Evolutionary conservation across 2,888 invertebrate species (phyloP).

Genomic region (Rosalia funebris): DNA sequence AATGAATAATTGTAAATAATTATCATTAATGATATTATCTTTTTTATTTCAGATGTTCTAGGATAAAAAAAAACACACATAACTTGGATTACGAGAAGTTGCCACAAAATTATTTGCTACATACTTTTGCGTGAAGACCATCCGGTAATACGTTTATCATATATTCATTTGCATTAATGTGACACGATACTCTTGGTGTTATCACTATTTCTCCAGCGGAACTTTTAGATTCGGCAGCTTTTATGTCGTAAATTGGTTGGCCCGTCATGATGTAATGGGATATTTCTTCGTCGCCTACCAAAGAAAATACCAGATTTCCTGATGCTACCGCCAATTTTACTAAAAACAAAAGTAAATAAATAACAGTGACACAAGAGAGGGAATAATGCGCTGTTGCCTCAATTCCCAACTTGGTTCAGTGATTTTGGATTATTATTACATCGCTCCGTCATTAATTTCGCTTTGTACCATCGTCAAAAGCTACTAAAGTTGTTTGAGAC

Average conservation of each 20-base stretch:
- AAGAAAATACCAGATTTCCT: slow-evolving; percentile 69
- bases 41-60: no score
- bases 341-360: slow-evolving; percentile 30
- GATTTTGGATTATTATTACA: no score
- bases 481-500: no score
- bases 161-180: slow-evolving; percentile 71
- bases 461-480: no score
- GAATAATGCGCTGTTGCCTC: no score
- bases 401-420: no score
- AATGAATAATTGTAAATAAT: no score
- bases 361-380: no score
- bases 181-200: slow-evolving; percentile 70
- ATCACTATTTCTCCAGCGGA: slow-evolving; percentile 72
- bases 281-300: slow-evolving; percentile 66
- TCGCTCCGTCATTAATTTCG: no score
- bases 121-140: slow-evolving; percentile 66
- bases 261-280: slow-evolving; percentile 72
- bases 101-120: neutral
- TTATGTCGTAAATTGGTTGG: slow-evolving; percentile 71
- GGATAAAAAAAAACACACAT: no score
- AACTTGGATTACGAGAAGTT: no score
- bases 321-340: slow-evolving; percentile 74
- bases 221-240: slow-evolving; percentile 65
- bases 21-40: no score
- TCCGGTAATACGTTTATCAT: slow-evolving; percentile 67